Evolutionary conservation across 2,113 vertebrate genomes (phyloP), one percentile per base, ranked within the genome.

Genomic region (Gracilinanus agilis): DNA sequence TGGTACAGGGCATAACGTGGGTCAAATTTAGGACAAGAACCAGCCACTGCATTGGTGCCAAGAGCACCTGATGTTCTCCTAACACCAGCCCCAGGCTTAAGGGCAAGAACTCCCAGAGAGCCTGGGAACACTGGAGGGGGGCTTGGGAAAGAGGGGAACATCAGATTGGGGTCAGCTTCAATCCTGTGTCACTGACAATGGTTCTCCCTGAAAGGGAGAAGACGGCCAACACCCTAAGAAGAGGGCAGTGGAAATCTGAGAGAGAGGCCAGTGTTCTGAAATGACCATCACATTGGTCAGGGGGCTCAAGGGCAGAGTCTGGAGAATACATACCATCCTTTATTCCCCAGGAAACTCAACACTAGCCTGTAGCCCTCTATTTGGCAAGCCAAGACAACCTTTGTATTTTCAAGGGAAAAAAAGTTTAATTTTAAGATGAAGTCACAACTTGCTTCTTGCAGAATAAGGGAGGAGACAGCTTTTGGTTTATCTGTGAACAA

Each of bases 221-320:
- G 89, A 55, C 27, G n/a, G 92, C 58, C 40, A 0, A 21, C 13
- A 75, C 55, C 25, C 55, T 90, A 58, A 93, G 9, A 58, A 29
- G 55, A 25, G 93, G 54, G 93, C 40, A 83, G 54, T 16, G 27
- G 90, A 49, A 40, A 92, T 89, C 13, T 89, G 29, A 56, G 88
- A n/a, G 88, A 95, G 21, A 58, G 34, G 53, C 49, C 1, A 44
- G n/a, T 91, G 88, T 19, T n/a, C 61, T 53, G 55, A 95, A 96
- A 44, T 23, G 58, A 34, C 9, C 58, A 67, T 2, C 53, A 44
- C 11, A 91, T 61, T 25, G 44, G 54, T 90, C 88, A 92, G 90
- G 58, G 89, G 54, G 55, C 10, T 21, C 44, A 54, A 13, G 89
- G 75, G 67, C 56, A 91, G 75, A 91, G 83, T 58, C 61, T 92